Conservation (phyloP, 2,888 invertebrate species). For the Ophioninae sp. region DNA sequence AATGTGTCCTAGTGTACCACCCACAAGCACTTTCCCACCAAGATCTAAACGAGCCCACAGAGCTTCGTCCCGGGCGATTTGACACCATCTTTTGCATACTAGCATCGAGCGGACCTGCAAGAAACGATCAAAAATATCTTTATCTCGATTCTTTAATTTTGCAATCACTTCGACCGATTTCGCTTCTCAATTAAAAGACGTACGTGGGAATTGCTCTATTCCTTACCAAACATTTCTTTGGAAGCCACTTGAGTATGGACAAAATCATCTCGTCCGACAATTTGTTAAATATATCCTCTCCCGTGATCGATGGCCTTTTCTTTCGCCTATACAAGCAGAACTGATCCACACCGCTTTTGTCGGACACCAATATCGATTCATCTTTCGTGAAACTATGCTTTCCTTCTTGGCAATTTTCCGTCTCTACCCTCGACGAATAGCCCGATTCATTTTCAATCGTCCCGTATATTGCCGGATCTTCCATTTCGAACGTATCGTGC, state of each 20-base stretch:
- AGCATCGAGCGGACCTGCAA: conserved; percentile 81
- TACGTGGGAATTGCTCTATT: conserved; percentile 66
- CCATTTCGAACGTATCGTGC: conserved; percentile 68
- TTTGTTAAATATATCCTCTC: conserved; percentile 86
- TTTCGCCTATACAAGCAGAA: conserved; percentile 75
- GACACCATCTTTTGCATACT: conserved; percentile 87
- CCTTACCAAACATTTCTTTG: conserved; percentile 89
- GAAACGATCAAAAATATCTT: conserved; percentile 22
- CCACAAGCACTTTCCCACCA: conserved; percentile 86
- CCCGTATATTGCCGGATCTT: conserved; percentile 69
- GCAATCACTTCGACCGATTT: not conserved
- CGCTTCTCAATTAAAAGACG: no score
- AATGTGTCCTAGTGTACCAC: conserved; percentile 88
- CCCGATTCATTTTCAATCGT: conserved; percentile 74
- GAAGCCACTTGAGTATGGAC: conserved; percentile 91
- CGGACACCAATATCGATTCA: conserved; percentile 71
- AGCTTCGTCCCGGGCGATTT: conserved; percentile 91
- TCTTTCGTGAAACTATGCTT: conserved; percentile 72
- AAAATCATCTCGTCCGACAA: conserved; percentile 94
- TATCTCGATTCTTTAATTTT: not conserved
- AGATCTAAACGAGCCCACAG: conserved; percentile 93
- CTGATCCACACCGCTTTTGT: conserved; percentile 74
- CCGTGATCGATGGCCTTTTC: conserved; percentile 78
- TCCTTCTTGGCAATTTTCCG: conserved; percentile 70
- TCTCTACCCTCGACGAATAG: conserved; percentile 74